These are phyloP conservation scores for Poecile montanus DNA, from an alignment of 2,797 vertebrate genomes.

Conservation along the genomic window DNA sequence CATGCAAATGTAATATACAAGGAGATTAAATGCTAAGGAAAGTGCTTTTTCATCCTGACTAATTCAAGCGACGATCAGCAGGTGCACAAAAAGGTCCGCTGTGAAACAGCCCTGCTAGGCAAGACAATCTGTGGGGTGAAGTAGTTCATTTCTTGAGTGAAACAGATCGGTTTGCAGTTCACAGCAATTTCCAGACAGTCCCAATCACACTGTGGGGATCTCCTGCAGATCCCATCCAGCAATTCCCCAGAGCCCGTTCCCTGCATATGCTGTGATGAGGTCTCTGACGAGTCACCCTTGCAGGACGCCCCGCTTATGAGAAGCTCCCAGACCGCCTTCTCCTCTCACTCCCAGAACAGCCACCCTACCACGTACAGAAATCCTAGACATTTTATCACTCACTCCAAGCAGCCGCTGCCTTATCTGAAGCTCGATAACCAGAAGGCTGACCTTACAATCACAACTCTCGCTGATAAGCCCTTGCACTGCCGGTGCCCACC, in stretches of 20 bases:
- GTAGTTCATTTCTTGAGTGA: background rate
- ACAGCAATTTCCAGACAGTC: background rate
- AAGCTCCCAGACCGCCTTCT: background rate
- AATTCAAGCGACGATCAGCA: background rate
- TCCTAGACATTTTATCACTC: conserved; percentile 26
- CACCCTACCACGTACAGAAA: background rate
- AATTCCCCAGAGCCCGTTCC: background rate
- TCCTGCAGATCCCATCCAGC: background rate
- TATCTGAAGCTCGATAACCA: conserved; percentile 4
- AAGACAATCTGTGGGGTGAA: background rate
- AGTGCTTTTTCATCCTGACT: background rate
- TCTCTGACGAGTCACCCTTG: background rate
- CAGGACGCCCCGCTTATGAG: background rate
- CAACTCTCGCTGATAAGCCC: background rate
- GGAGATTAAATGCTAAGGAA: background rate
- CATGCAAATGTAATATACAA: background rate
- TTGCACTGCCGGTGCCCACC: background rate
- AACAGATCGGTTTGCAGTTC: background rate
- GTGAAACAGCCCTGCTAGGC: background rate
- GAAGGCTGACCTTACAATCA: background rate
- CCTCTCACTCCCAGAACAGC: background rate
- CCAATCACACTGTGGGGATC: background rate
- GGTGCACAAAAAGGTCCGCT: background rate
- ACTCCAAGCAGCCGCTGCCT: background rate
- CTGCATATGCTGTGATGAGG: accelerated